Base-by-base conservation (phyloP, 2,888 invertebrate species). In the Dryococelus australis region DNA sequence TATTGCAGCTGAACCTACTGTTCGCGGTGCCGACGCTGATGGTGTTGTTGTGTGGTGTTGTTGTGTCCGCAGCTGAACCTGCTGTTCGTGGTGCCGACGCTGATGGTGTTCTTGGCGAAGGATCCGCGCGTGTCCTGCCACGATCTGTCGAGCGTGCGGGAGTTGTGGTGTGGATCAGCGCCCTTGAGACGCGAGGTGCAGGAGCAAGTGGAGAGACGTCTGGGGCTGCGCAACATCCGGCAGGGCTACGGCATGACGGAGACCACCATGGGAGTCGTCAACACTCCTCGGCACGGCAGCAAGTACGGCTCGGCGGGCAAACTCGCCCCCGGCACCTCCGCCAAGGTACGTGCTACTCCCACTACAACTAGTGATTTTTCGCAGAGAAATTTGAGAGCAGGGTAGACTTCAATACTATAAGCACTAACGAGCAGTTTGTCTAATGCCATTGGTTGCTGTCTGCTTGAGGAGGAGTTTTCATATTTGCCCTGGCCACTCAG, bases 211-310 rank as follows among this genome's bases (percentile, higher is more conserved):
- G 51, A 53, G 26, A 27, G 86, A 13, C 83, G 88, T 16, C 84
- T 88, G 13, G 83, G 84, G 12, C 91, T 95, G 43, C 92, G 93
- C 84, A 92, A 92, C 84, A 94, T 96, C 88, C 94, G 94, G 43
- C 96, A 97, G 92, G 96, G 95, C 1, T 97, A 97, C 91, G 97
- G 97, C 5, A 94, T 97, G 92, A 97, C 97, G 8, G 97, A 97
- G 92, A 94, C 95, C 51, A 96, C 97, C 5, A 93, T 96, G 90
- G 94, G 93, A 43, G 93, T 94, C 85, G 91, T 94, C 0, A 89
- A 93, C 28, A 91, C 93, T 5, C 93, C 94, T 90, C 91, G 90
- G 0, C 91, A 91, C 78, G 90, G 91, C 0, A 86, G 85, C 43
- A 90, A 89, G 81, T 79, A 86, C 27, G 89, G 90, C 8, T 89